A percentile compares a stretch with the other conserved stretches of the same genome.
Conservation (phyloP, 2,113 vertebrate genomes). For the Oxygymnocypris stewartii region DNA sequence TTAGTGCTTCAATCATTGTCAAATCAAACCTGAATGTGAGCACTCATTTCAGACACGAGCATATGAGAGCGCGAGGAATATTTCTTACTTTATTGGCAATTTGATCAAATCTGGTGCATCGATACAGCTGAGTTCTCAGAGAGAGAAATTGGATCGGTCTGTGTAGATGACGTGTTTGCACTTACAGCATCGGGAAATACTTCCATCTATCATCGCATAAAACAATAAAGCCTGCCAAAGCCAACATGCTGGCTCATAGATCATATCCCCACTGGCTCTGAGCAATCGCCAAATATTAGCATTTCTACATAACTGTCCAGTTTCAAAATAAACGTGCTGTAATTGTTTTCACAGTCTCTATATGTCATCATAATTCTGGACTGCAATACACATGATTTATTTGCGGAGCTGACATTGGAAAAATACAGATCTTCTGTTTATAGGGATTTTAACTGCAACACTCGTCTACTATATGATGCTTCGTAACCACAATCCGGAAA, state of each 20-base stretch:
- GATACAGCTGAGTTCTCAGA: constrained; percentile 48
- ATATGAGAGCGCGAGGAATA: constrained; percentile 2
- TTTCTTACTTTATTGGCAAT: constrained; percentile 22
- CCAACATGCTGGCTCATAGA: constrained; percentile 56
- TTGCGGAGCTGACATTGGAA: not conserved
- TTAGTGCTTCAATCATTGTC: constrained; percentile 33
- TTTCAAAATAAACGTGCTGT: constrained; percentile 28
- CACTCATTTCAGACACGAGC: constrained; percentile 29
- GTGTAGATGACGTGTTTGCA: constrained; percentile 49
- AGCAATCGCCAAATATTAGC: constrained; percentile 23
- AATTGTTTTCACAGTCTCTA: not conserved
- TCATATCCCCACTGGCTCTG: constrained; percentile 46
- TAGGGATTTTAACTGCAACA: not conserved
- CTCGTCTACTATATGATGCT: not conserved
- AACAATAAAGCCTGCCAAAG: constrained; percentile 62
- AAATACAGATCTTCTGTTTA: not conserved
- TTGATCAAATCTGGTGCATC: constrained; percentile 42
- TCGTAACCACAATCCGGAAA: not conserved
- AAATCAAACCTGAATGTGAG: constrained; percentile 10
- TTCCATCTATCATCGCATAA: constrained; percentile 63
- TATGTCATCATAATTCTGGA: not conserved
- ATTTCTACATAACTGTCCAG: constrained; percentile 19
- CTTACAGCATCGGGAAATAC: constrained; percentile 53
- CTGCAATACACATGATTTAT: not conserved
- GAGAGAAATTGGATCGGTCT: constrained; percentile 55